Evolutionary conservation across 2,888 invertebrate species (phyloP), one percentile per base, ranked within the genome.

Genomic region (Epinotia ramella): DNA sequence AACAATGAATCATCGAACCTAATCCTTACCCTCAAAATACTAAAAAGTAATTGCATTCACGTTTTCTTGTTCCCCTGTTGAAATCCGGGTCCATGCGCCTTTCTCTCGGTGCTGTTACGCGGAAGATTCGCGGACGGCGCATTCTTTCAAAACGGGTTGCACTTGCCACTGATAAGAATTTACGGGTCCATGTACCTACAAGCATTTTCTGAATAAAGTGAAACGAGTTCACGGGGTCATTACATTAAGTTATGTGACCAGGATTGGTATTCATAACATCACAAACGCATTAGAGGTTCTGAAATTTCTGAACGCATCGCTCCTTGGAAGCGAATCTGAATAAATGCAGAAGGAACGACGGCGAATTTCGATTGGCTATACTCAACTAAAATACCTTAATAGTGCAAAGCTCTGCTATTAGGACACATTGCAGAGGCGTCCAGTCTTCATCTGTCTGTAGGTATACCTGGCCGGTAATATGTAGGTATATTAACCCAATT

Each of bases 101-200:
- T 72, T 72, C 57, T 65, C 65, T 59, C 24, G 28, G 40, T 57
- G 46, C 13, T 16, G 44, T 44, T 66, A 5, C 49, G 44, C 66
- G 40, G 44, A 56, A 67, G 40, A 24, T 62, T 66, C 40, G 60
- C 46, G 46, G 13, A 9, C 73, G 28, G 44, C 62, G 68, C 62
- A 62, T 73, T 66, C 66, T 66, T 73, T n/a, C 28, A 56, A 64
- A 64, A 24, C 73, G 63, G 63, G 68, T 33, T 46, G 46, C 73
- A 73, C 73, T 73, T 73, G 72, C 12, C 20, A 56, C 68, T 40
- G 67, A 68, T 60, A 62, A 60, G 18, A 49, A 67, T 67, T 73
- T 59, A 59, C 18, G 49, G 20, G 20, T 60, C 66, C 40, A 11
- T 33, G n/a, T 68, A 18, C n/a, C n/a, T n/a, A n/a, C 56, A 40